phyloP scores from a whole-genome alignment of 64 coral and sea anemone species.

The Pocillopora damicornis region DNA sequence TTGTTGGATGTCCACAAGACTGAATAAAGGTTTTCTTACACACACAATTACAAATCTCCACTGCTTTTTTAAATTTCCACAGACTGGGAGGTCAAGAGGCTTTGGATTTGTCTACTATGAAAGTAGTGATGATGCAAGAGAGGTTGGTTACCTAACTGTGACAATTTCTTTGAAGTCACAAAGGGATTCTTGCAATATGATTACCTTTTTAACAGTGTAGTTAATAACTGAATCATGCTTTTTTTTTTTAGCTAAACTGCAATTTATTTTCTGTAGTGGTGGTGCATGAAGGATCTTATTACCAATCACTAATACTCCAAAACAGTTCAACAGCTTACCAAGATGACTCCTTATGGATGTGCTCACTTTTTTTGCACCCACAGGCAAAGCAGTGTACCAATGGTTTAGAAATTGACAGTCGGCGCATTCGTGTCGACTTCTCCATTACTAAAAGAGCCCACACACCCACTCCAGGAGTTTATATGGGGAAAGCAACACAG shows the following conservation, averaged over 20 bases:
- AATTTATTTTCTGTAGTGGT: too few relatives aligned
- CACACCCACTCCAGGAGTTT: constrained; percentile 93
- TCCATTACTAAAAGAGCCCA: constrained; percentile 95
- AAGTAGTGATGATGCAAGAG: constrained; percentile 63
- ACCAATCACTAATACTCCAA: too few relatives aligned
- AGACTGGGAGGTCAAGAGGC: constrained; percentile 96
- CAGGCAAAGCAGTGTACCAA: constrained; percentile 87
- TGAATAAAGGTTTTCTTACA: background rate
- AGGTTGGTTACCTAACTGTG: constrained; percentile 34
- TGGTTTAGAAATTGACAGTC: constrained; percentile 93
- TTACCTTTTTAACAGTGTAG: background rate
- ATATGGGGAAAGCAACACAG: constrained; percentile 98
- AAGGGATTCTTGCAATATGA: background rate
- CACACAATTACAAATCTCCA: background rate
- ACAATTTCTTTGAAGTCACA: too few relatives aligned
- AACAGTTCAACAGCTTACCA: too few relatives aligned
- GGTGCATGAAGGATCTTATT: too few relatives aligned
- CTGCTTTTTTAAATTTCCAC: background rate
- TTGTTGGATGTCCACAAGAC: too few relatives aligned
- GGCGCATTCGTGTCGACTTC: constrained; percentile 89
- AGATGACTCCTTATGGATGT: background rate
- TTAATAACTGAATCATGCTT: background rate
- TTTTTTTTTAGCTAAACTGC: too few relatives aligned
- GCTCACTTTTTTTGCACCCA: background rate
- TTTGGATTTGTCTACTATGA: constrained; percentile 99